Evolutionary conservation across 2,888 invertebrate genomes (phyloP), one percentile per base, ranked within the genome.

Genomic region (Monopis laevigella): DNA sequence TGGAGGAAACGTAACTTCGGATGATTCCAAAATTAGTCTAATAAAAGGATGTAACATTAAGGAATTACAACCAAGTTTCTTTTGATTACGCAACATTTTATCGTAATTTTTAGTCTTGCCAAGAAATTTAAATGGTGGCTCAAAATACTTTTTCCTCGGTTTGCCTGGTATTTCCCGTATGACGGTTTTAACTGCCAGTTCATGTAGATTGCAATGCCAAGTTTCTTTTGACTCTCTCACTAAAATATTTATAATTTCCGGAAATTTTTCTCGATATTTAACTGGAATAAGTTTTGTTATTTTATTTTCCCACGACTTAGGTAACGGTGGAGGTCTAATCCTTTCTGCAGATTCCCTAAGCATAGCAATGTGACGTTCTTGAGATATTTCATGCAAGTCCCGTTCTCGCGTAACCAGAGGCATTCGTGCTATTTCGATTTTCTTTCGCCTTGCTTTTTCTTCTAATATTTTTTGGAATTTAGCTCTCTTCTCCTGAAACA

Each of bases 1-100:
- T 2, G 68, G 52, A 0, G 87, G 87, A 49, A 88, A 71, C 2
- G 62, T 63, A 42, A 58, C 65, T 35, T 80, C 71, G 0, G 86
- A 75, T 29, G 81, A 82, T 45, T 75, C 66, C 6, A 86, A 56
- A n/a, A 88, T 70, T 46, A 80, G 82, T 43, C 86, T 78, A 44
- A 90, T 82, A 35, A 90, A 83, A 7, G 84, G 84, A 54, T 87
- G 86, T 10, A 86, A 68, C 5, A 88, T 67, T 39, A 87, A 75
- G 26, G 88, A 83, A 29, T 80, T 83, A 24, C 72, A 74, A 51
- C 80, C 64, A 0, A 90, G 55, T 49, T 75, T 78, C 29, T 82
- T 80, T 28, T 85, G 81, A 54, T 74, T 84, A 46, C 64, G 73
- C 7, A 88, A 43, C 71, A 84, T 89, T 46, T 69, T 77, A 0